phyloP scores from a whole-genome alignment of 2,797 vertebrate species.

The Pseudomugil tenellus region DNA sequence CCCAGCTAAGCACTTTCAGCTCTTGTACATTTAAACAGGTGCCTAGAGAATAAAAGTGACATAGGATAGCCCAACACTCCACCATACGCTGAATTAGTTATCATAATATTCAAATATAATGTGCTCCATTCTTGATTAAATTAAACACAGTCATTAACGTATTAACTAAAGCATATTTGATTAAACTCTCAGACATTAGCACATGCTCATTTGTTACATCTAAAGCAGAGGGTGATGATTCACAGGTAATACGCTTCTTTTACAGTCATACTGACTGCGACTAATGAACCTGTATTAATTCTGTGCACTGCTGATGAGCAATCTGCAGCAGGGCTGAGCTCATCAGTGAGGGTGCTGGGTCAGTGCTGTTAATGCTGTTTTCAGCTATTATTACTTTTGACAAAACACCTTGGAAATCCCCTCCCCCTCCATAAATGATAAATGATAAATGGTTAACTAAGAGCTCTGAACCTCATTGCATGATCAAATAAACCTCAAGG shows the following conservation, averaged over 20 bases:
- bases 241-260: constrained; percentile 14
- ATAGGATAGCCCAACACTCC: constrained; percentile 7
- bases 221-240: constrained; percentile 14
- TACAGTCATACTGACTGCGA: constrained; percentile 35
- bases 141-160: constrained; percentile 5
- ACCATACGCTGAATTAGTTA: constrained; percentile 3
- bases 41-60: constrained; percentile 36
- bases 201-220: constrained; percentile 16
- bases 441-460: constrained; percentile 42
- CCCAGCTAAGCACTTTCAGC: constrained; percentile 59
- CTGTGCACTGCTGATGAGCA: constrained; percentile 37
- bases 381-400: constrained; percentile 39
- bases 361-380: constrained; percentile 41
- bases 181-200: constrained; percentile 26
- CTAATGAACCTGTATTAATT: constrained; percentile 46
- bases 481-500: constrained; percentile 56
- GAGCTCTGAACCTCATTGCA: constrained; percentile 35
- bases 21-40: constrained; percentile 23
- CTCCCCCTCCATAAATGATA: too few relatives aligned
- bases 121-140: constrained; percentile 6
- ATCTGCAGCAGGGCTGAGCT: constrained; percentile 21
- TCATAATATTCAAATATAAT: constrained; percentile 1
- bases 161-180: constrained; percentile 16
- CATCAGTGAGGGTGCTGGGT: constrained; percentile 41
- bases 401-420: constrained; percentile 21